Evolutionary conservation across 2,888 invertebrate genomes (phyloP).

Genomic region (Aethes cnicana): DNA sequence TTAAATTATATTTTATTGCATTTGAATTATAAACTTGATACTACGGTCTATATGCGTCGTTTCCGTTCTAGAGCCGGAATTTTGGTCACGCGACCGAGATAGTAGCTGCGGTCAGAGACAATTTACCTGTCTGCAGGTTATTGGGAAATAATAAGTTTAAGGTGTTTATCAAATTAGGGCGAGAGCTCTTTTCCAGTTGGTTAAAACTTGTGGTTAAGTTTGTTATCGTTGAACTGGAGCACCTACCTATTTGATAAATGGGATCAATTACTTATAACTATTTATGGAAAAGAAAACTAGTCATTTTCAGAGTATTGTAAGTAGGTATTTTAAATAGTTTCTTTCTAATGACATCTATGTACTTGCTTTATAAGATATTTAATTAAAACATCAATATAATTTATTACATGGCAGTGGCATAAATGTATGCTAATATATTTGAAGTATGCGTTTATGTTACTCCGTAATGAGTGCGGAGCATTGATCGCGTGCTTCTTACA

Average conservation of each 20-base stretch:
- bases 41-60: too few relatives aligned
- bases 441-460: not conserved
- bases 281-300: too few relatives aligned
- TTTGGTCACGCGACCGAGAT: conserved; percentile 39
- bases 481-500: not conserved
- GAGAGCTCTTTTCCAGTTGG: too few relatives aligned
- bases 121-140: conserved; percentile 41
- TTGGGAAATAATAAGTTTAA: not conserved
- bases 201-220: too few relatives aligned
- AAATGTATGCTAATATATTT: conserved; percentile 3
- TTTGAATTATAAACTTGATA: too few relatives aligned
- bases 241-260: too few relatives aligned
- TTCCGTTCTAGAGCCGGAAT: conserved; percentile 37
- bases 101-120: conserved; percentile 36
- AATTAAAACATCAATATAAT: not conserved
- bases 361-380: not conserved
- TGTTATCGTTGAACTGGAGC: too few relatives aligned
- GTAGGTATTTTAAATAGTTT: too few relatives aligned
- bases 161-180: not conserved
- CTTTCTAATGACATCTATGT: too few relatives aligned
- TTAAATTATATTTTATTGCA: too few relatives aligned
- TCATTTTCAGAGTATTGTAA: too few relatives aligned
- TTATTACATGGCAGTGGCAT: conserved; percentile 8
- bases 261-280: too few relatives aligned
- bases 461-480: not conserved